Base-by-base conservation (phyloP, 2,888 invertebrate genomes). In the Campoletis raptor region DNA sequence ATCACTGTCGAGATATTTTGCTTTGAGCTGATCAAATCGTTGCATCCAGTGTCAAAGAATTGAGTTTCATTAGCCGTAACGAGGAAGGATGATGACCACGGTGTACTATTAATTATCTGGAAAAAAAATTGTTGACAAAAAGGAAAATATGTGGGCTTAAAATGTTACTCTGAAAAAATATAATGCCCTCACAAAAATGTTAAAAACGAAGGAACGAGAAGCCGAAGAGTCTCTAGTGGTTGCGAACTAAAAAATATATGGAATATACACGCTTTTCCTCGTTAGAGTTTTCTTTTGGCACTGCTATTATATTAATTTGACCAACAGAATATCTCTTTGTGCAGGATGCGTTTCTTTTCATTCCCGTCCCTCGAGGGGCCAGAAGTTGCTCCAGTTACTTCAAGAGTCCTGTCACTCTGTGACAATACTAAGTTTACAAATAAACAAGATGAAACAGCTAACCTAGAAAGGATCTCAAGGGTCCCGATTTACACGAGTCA, bases 401-500 rank as follows among this genome's bases (percentile, higher is more conserved):
- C 54, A 18, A 70, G 61, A 70, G 79, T 40, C 30, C 10, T 40
- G 61, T 21, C 21, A 12, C 54, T 70, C 42, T n/a, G 40, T 48
- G 52, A 74, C 57, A 37, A 57, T 61, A 45, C 36, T 7, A 73
- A 74, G 54, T 64, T 72, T 37, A 42, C 67, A 45, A 81, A 81
- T 74, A 74, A 74, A 57, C 45, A 21, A 67, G 40, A 61, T 52
- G 70, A 70, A 30, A 81, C 66, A 83, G 48, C 30, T n/a, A 52
- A 76, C 61, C 40, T 67, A 81, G 83, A 57, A 81, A 78, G 73
- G 42, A 67, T 67, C 74, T 45, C 61, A 54, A 54, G 61, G 30
- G 21, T 67, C 64, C 21, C 57, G 79, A 70, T 84, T 83, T 57
- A 42, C 48, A 66, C 74, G 57, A 72, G 86, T 81, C 77, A 80